Evolutionary conservation across 2,797 vertebrate genomes (phyloP).

Genomic region (Melanotaenia pygmaea): DNA sequence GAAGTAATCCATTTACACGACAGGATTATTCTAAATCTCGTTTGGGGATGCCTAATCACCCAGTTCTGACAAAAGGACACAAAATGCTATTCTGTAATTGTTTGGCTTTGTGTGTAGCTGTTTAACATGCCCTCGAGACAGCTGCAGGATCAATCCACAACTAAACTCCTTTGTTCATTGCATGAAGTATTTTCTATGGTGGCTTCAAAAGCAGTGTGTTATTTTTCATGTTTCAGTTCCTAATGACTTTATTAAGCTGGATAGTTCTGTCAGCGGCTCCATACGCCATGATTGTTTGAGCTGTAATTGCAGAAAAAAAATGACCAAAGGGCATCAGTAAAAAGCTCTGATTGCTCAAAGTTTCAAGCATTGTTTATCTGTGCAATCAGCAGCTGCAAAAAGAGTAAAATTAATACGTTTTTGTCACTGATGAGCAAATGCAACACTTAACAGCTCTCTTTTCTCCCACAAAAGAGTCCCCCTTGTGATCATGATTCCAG

Average conservation of each 20-base stretch:
- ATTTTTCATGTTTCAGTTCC: slow-evolving; percentile 15
- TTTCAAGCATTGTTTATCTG: slow-evolving; percentile 11
- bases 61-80: slow-evolving; percentile 23
- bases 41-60: slow-evolving; percentile 21
- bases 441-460: slow-evolving; percentile 13
- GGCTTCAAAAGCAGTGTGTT: slow-evolving; percentile 14
- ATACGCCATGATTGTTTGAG: slow-evolving; percentile 31
- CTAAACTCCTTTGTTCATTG: slow-evolving; percentile 1
- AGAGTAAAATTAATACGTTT: background rate
- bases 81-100: slow-evolving; percentile 20
- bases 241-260: slow-evolving; percentile 25
- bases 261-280: slow-evolving; percentile 14
- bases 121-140: slow-evolving; percentile 24
- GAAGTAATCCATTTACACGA: slow-evolving; percentile 53
- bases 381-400: slow-evolving; percentile 27
- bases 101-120: slow-evolving; percentile 31
- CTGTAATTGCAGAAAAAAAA: slow-evolving; percentile 38
- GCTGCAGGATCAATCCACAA: slow-evolving; percentile 13
- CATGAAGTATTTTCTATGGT: slow-evolving; percentile 2
- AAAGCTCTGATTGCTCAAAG: slow-evolving; percentile 38
- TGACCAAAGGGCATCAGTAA: slow-evolving; percentile 33
- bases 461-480: background rate
- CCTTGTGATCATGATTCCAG: slow-evolving; percentile 23
- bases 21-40: slow-evolving; percentile 30
- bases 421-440: slow-evolving; percentile 6